These are phyloP conservation scores for Zoanthus gigantus DNA, from an alignment of 92 coral and sea anemone genomes.

Conservation along the genomic window DNA sequence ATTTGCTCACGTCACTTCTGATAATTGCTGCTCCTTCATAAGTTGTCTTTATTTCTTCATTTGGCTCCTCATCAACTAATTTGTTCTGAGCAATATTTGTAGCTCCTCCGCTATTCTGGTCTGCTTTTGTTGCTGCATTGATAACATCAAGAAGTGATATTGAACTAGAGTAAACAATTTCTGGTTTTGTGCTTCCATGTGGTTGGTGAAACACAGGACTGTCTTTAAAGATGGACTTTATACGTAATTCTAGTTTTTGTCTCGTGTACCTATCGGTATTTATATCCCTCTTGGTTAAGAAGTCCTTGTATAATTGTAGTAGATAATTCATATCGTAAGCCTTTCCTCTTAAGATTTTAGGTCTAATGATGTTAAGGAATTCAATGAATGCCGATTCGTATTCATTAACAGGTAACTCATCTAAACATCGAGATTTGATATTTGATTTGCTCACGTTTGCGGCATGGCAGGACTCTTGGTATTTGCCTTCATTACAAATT, in stretches of 20 bases:
- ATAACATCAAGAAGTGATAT: background rate
- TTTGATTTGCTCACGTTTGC: too few relatives aligned
- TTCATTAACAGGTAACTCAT: too few relatives aligned
- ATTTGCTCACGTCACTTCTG: slow-evolving; percentile 49
- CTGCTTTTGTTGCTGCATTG: background rate
- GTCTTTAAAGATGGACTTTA: background rate
- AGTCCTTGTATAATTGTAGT: background rate
- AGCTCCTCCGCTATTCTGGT: too few relatives aligned
- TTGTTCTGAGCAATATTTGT: background rate
- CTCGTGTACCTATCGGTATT: background rate
- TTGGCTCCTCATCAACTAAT: background rate
- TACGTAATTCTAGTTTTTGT: background rate
- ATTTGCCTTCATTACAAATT: too few relatives aligned
- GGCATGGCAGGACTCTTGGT: too few relatives aligned
- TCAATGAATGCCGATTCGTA: too few relatives aligned
- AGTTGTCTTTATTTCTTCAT: background rate
- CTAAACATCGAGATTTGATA: too few relatives aligned
- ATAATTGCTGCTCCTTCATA: slow-evolving; percentile 51
- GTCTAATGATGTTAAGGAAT: too few relatives aligned
- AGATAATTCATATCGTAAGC: background rate
- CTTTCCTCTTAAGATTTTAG: too few relatives aligned
- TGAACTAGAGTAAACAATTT: background rate
- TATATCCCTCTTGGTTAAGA: background rate
- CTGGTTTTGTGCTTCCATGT: background rate
- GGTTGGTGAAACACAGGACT: background rate